A percentile compares a stretch with the other conserved stretches of the same genome.
Conservation (phyloP, 2,113 vertebrate species). For the Ophiodon elongatus region DNA sequence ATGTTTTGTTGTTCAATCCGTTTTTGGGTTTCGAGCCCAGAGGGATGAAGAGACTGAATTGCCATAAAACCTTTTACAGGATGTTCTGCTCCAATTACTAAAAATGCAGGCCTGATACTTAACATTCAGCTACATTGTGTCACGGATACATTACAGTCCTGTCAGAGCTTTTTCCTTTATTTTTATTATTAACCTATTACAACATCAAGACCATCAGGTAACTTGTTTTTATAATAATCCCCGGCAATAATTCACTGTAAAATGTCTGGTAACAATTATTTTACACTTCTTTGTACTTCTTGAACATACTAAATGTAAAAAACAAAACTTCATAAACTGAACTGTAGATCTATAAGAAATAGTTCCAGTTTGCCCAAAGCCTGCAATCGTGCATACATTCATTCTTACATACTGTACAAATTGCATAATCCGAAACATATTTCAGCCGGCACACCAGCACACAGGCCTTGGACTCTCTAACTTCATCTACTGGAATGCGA, state of each 20-base stretch:
- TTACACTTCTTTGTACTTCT: not conserved
- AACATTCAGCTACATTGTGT: not conserved
- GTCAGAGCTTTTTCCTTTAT: not conserved
- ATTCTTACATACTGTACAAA: slow-evolving; percentile 14
- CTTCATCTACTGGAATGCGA: slow-evolving; percentile 5
- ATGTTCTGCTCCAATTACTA: slow-evolving; percentile 19
- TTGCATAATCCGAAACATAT: slow-evolving; percentile 54
- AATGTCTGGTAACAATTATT: not conserved
- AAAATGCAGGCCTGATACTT: not conserved
- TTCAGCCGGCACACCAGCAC: slow-evolving; percentile 35
- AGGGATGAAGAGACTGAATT: slow-evolving; percentile 23
- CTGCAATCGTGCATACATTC: slow-evolving; percentile 11
- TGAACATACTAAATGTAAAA: not conserved
- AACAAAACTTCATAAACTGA: not conserved
- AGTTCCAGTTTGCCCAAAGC: not conserved
- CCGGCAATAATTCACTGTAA: not conserved
- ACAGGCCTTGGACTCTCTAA: slow-evolving; percentile 30
- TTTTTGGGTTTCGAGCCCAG: not conserved
- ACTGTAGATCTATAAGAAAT: slow-evolving; percentile 1
- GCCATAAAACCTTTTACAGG: slow-evolving; percentile 29
- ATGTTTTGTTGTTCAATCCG: slow-evolving; percentile 32
- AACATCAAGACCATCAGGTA: not conserved
- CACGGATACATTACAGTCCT: not conserved
- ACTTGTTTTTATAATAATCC: not conserved
- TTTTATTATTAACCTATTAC: not conserved